Base-by-base conservation (phyloP, 2,888 invertebrate species). In the Rambutsinella grinnellia region DNA sequence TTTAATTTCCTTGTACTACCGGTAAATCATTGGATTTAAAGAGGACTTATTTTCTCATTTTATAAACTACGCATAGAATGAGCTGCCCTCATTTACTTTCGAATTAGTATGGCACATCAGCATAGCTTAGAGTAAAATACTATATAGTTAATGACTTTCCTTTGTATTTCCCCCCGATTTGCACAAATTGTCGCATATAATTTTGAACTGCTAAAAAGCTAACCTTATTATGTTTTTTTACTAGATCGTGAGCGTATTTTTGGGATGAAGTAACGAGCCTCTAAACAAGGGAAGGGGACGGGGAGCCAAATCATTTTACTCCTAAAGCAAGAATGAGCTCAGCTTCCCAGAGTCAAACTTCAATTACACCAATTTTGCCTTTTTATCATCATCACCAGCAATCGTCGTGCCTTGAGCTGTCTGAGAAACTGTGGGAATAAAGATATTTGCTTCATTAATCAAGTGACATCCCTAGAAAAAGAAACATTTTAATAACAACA, bases 331-430 rank as follows among this genome's bases (percentile, higher is more conserved):
- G 27, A 60, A 68, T 69, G 68, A 23, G 49, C 36, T 51, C 27
- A 57, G 17, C 47, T 15, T 24, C 36, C 26, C 51, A 23, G 13
- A 60, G 17, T 13, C 36, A 60, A 19, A 56, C 27, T 44, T 51
- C 68, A 58, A 69, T 61, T 58, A 58, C 28, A 66, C 21, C 17
- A 69, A 69, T 61, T 69, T 61, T 21, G 69, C 69, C 69, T 69
- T 69, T 53, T 61, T 27, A 69, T 24, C 54, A 53, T 36, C 36
- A 36, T 36, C 36, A 36, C 5, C 5, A 36, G 13, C 13, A 8
- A 61, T 62, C n/a, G 23, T 49, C 46, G 69, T 69, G 69, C 69
- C 69, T 69, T 69, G 61, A 61, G 61, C 61, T 60, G 69, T 61
- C 69, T 69, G 46, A 69, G 54, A 54, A 61, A 8, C 6, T 62